Conservation (phyloP, 2,797 vertebrate genomes). For the Argyrosomus regius region DNA sequence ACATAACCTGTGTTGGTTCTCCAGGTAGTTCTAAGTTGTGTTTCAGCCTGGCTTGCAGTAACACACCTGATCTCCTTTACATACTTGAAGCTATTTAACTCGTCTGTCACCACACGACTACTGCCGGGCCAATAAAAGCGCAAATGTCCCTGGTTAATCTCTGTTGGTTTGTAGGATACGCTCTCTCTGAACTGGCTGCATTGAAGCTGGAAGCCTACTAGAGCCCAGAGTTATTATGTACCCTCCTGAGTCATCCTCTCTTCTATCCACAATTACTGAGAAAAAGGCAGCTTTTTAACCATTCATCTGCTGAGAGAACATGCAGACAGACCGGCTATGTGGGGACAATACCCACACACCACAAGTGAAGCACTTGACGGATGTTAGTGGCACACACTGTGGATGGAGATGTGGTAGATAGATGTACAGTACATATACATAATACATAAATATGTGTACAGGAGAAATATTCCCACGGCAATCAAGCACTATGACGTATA, state of each 20-base stretch:
- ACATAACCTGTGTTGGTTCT: slow-evolving; percentile 37
- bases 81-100: slow-evolving; percentile 11
- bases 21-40: slow-evolving; percentile 38
- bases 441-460: slow-evolving; percentile 35
- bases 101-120: slow-evolving; percentile 23
- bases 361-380: slow-evolving; percentile 62
- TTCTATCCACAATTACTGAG: slow-evolving; percentile 77
- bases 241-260: slow-evolving; percentile 82
- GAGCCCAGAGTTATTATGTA: slow-evolving; percentile 74
- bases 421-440: slow-evolving; percentile 26
- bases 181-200: slow-evolving; percentile 66
- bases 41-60: slow-evolving; percentile 1
- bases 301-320: slow-evolving; percentile 69
- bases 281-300: slow-evolving; percentile 72
- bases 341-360: slow-evolving; percentile 61
- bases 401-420: slow-evolving; percentile 35
- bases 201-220: slow-evolving; percentile 65
- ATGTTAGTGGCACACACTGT: slow-evolving; percentile 59
- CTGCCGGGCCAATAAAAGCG: slow-evolving; percentile 40
- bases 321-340: slow-evolving; percentile 43
- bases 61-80: slow-evolving; percentile 35
- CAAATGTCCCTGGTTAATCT: slow-evolving; percentile 49
- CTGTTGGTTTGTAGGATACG: slow-evolving; percentile 45
- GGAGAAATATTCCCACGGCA: slow-evolving; percentile 63
- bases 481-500: slow-evolving; percentile 53